These are phyloP conservation scores for Cheiracanthium punctorium DNA, from an alignment of 2,888 invertebrate genomes.

Conservation along the genomic window DNA sequence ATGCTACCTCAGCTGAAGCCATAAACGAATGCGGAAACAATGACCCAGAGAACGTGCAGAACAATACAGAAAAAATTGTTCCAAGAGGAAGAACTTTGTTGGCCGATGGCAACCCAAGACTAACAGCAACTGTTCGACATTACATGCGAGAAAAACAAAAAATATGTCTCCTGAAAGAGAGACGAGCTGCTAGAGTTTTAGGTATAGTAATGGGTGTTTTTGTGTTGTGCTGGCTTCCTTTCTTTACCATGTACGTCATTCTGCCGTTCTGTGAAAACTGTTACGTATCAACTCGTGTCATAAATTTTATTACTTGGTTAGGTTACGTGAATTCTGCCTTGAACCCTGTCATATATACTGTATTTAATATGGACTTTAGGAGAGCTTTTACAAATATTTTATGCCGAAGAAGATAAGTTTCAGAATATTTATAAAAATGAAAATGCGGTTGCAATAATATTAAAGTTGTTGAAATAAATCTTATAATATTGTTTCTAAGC, in stretches of 20 bases:
- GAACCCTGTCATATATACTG: slow-evolving; percentile 95
- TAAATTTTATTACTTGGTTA: slow-evolving; percentile 91
- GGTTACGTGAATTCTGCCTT: slow-evolving; percentile 93
- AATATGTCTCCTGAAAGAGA: slow-evolving; percentile 92
- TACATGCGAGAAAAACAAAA: slow-evolving; percentile 78
- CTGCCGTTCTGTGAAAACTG: slow-evolving; percentile 82
- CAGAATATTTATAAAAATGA: background rate
- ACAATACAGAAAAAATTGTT: background rate
- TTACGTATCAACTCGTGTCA: slow-evolving; percentile 71
- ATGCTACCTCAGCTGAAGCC: slow-evolving; percentile 9
- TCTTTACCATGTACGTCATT: slow-evolving; percentile 96
- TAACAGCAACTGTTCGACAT: slow-evolving; percentile 74
- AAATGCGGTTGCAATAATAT: too few species aligned
- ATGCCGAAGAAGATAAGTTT: slow-evolving; percentile 45
- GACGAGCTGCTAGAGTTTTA: slow-evolving; percentile 93
- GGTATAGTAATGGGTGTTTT: slow-evolving; percentile 99
- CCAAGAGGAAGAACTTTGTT: slow-evolving; percentile 37
- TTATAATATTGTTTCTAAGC: too few species aligned
- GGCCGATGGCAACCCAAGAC: slow-evolving; percentile 57
- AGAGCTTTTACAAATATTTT: slow-evolving; percentile 82
- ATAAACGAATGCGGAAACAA: slow-evolving; percentile 1
- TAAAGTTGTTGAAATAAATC: too few species aligned
- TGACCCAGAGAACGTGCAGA: background rate
- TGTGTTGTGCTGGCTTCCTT: slow-evolving; percentile 98
- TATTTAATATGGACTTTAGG: slow-evolving; percentile 94